Percentiles rank a stretch among this genome's conserved stretches.
Conservation (phyloP, 2,888 invertebrate species). For the Listrodromus nycthemerus region DNA sequence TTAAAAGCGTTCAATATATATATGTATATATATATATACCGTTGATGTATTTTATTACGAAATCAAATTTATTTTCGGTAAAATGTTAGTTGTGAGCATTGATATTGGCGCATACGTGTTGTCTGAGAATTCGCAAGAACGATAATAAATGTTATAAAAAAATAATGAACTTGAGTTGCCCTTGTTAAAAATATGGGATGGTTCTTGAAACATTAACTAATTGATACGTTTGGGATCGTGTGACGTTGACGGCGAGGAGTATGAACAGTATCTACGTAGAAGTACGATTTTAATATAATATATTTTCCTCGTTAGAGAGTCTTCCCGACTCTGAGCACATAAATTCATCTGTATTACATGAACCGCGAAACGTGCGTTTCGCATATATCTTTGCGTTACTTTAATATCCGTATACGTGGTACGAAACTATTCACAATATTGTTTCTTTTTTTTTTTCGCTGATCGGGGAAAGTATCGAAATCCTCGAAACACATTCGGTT, state of each 20-base stretch:
- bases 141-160: slow-evolving; percentile 17
- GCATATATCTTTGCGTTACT: slow-evolving; percentile 8
- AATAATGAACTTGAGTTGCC: background rate
- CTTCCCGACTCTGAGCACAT: slow-evolving; percentile 20
- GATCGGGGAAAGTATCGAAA: background rate
- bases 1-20: background rate
- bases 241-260: background rate
- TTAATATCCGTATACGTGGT: slow-evolving; percentile 21
- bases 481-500: background rate
- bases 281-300: slow-evolving; percentile 9
- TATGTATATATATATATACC: background rate
- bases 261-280: background rate
- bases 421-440: slow-evolving; percentile 60
- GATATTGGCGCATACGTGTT: background rate
- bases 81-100: background rate
- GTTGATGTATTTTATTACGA: background rate
- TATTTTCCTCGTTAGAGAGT: slow-evolving; percentile 13
- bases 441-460: slow-evolving; percentile 12
- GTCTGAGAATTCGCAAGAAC: background rate
- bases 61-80: slow-evolving; percentile 1
- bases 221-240: background rate
- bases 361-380: background rate
- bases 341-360: slow-evolving; percentile 31
- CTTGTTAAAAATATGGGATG: background rate
- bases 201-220: background rate